These are phyloP conservation scores for Nettapus auritus DNA, from an alignment of 2,113 vertebrate genomes.

Conservation along the genomic window DNA sequence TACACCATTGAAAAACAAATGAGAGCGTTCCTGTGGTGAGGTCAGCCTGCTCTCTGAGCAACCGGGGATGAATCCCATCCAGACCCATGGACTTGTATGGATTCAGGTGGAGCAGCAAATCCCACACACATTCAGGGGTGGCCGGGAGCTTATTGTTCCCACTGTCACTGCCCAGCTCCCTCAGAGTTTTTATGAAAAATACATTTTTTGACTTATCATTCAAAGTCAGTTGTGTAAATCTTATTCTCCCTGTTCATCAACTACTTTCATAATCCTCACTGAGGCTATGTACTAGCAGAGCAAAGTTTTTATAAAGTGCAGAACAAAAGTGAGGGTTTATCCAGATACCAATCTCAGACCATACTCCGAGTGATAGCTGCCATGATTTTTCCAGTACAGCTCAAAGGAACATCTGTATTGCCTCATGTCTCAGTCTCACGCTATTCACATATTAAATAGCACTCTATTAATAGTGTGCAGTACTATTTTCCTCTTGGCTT, in stretches of 20 bases:
- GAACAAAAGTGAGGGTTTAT: neutral
- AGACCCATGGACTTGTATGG: no score
- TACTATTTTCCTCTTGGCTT: slow-evolving; percentile 57
- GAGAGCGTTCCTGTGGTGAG: no score
- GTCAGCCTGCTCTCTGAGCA: no score
- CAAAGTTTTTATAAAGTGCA: neutral
- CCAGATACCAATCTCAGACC: neutral
- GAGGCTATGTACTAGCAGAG: rapidly evolving
- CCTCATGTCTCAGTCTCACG: neutral
- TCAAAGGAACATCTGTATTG: neutral
- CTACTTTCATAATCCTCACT: neutral
- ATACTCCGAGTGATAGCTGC: neutral
- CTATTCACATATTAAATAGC: neutral
- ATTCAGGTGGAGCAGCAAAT: no score
- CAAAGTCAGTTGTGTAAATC: neutral
- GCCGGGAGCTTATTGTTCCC: no score
- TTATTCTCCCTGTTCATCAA: neutral
- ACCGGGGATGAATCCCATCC: no score
- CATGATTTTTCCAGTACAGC: neutral
- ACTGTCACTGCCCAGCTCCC: no score
- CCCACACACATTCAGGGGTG: no score
- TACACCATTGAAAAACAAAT: no score
- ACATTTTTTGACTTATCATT: neutral
- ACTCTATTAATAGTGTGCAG: slow-evolving; percentile 31
- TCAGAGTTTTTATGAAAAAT: neutral